Evolutionary conservation across 2,797 vertebrate species (phyloP), one percentile per base, ranked within the genome.

Genomic region (Poecilia picta): DNA sequence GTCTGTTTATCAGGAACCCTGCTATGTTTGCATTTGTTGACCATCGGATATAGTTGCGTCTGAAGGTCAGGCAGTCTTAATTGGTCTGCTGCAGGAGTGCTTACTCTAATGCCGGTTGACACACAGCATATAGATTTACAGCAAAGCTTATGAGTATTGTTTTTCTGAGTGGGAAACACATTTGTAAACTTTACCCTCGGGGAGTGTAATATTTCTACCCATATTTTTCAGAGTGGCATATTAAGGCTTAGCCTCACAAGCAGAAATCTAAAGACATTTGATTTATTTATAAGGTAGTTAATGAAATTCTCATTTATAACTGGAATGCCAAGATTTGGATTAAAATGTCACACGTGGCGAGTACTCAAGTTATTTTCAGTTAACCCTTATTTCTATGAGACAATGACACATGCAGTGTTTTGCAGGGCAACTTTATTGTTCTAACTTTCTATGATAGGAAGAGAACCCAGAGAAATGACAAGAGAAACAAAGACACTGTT

Each of bases 11-110:
- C 1, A 51, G 70, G 73, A 78, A 57, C 64, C 79, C 53, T 0
- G 45, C 68, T 73, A 74, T 57, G 79, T 49, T 62, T 76, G 47
- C 57, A 46, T 81, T 82, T 80, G 47, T 80, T 1, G 5, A 75
- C 68, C 73, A 66, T 80, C 15, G 43, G 78, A 55, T 80, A 72
- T 39, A 1, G 41, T 62, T 86, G 6, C 25, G 18, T 76, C 33
- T 86, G 81, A 84, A 81, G 83, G 85, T 81, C 73, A 81, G n/a
- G 46, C 77, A 51, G 20, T 47, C 68, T 78, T 80, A 78, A 83
- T 87, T 88, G 66, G 66, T 64, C 33, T 81, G 59, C 80, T 64
- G 68, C 43, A 74, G 53, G 53, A 33, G 46, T 33, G 36, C 71
- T 74, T 59, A 77, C 46, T 55, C 31, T 73, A 74, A 62, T 53